Evolutionary conservation across 2,797 vertebrate species (phyloP).

Genomic region (Thripadectes ignobilis): DNA sequence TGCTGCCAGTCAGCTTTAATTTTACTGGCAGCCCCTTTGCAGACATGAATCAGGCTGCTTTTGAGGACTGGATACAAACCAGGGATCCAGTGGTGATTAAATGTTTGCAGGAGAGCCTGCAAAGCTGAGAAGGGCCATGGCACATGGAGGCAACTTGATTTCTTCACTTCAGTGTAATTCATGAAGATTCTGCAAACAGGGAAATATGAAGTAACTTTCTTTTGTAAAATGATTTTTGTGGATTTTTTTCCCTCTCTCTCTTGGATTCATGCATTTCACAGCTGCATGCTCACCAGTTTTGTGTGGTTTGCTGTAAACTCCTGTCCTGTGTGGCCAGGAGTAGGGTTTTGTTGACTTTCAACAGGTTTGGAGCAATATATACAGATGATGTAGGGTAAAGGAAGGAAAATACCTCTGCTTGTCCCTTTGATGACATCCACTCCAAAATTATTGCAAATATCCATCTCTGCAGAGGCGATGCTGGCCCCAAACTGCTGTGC

Average conservation of each 20-base stretch:
- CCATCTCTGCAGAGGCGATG: fast-evolving
- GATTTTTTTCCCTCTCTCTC: not conserved
- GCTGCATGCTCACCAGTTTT: not conserved
- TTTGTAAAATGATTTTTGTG: not conserved
- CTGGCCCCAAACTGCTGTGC: not conserved
- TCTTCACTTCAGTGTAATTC: not conserved
- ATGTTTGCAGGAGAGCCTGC: conserved; percentile 10
- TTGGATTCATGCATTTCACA: not conserved
- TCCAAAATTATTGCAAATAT: not conserved
- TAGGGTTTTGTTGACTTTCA: not conserved
- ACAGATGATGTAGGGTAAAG: not conserved
- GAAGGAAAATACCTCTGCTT: not conserved
- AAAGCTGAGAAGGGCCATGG: not conserved
- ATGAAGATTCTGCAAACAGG: conserved; percentile 9
- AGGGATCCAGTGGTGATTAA: conserved; percentile 51
- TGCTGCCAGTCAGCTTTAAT: not conserved
- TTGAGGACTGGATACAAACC: conserved; percentile 54
- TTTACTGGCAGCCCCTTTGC: conserved; percentile 7
- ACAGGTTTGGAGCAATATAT: not conserved
- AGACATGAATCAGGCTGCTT: conserved; percentile 59
- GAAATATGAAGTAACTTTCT: not conserved
- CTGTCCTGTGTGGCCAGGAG: fast-evolving
- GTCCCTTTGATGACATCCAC: not conserved
- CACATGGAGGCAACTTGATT: not conserved
- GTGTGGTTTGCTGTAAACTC: not conserved